phyloP scores from a whole-genome alignment of 2,113 vertebrate species.

The Elgaria multicarinata region DNA sequence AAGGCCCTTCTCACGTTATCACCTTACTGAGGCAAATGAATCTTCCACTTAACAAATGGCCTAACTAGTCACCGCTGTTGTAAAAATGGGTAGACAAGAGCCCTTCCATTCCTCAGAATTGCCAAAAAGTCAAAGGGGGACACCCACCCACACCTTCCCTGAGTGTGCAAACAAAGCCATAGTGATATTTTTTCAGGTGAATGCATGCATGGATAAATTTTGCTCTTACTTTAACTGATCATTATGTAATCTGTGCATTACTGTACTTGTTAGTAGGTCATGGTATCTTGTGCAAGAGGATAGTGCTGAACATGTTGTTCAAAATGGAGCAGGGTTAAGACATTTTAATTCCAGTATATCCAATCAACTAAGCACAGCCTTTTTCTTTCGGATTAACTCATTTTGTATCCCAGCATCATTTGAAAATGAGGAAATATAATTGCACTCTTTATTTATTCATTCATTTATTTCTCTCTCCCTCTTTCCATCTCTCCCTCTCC shows the following conservation, averaged over 20 bases:
- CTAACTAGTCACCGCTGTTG: background rate
- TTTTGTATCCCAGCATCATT: constrained; percentile 36
- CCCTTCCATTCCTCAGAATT: background rate
- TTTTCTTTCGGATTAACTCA: constrained; percentile 17
- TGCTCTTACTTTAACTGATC: background rate
- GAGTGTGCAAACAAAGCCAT: background rate
- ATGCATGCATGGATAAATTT: background rate
- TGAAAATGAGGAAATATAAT: constrained; percentile 48
- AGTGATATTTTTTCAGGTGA: background rate
- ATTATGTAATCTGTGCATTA: too few relatives aligned
- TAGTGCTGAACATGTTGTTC: background rate
- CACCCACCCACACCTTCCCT: background rate
- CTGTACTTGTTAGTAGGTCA: background rate
- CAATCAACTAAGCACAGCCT: constrained; percentile 43
- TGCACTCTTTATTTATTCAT: constrained; percentile 44
- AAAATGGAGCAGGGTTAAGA: constrained; percentile 22
- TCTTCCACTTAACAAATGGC: background rate
- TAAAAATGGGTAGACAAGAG: background rate
- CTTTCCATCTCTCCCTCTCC: constrained; percentile 51
- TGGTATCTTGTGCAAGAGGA: background rate
- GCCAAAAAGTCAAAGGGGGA: too few relatives aligned
- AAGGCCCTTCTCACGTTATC: background rate
- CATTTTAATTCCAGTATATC: constrained; percentile 24
- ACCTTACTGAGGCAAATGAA: background rate
- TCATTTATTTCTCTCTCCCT: constrained; percentile 1